These are phyloP conservation scores for Leptinotarsa lineolata DNA, from an alignment of 1,140 invertebrate genomes.

Conservation along the genomic window DNA sequence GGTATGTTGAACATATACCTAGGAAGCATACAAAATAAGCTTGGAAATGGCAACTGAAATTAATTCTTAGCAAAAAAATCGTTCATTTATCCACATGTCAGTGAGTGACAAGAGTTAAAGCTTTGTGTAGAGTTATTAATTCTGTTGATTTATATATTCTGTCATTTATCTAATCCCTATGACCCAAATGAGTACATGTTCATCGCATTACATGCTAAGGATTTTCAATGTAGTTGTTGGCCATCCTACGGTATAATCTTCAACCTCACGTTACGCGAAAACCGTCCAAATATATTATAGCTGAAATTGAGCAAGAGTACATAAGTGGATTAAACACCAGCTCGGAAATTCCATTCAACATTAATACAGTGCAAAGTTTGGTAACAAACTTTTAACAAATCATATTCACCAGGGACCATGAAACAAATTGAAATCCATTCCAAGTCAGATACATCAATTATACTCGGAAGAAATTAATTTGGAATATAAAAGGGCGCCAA, in stretches of 20 bases:
- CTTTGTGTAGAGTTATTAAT: too few species aligned
- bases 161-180: too few species aligned
- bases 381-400: conserved; percentile 17
- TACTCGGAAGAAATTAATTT: neutral
- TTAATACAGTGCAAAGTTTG: conserved; percentile 12
- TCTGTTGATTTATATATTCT: too few species aligned
- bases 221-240: neutral
- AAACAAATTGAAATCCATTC: conserved; percentile 6
- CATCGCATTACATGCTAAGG: too few species aligned
- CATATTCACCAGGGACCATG: neutral
- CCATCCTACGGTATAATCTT: neutral
- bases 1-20: too few species aligned
- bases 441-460: neutral
- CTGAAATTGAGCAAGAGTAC: conserved; percentile 9
- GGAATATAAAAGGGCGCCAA: too few species aligned
- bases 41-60: too few species aligned
- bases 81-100: too few species aligned
- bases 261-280: neutral
- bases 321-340: conserved; percentile 19
- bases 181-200: too few species aligned
- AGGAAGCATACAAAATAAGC: too few species aligned
- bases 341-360: conserved; percentile 10
- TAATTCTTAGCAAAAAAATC: too few species aligned
- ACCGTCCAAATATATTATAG: conserved; percentile 13
- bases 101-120: too few species aligned